Conservation (phyloP, 2,113 vertebrate species). For the Larimichthys crocea region DNA sequence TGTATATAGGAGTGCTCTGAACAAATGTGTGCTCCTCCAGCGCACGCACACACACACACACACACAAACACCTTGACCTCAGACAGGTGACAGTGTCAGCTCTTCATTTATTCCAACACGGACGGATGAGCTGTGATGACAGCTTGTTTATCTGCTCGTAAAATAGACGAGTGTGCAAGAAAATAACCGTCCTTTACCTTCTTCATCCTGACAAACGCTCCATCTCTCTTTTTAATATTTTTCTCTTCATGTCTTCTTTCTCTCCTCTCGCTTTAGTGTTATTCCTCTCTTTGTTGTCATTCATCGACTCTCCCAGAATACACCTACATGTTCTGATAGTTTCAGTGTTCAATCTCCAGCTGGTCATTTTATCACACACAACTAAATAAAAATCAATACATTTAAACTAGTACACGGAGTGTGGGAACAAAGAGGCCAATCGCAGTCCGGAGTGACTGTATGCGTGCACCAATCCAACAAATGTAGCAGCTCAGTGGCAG, state of each 20-base stretch:
- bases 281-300: neutral
- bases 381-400: neutral
- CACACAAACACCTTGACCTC: conserved; percentile 28
- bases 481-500: neutral
- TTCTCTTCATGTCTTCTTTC: neutral
- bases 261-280: neutral
- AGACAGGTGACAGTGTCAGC: conserved; percentile 10
- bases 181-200: neutral
- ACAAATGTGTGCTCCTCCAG: conserved; percentile 7
- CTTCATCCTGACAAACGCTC: neutral
- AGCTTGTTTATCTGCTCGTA: conserved; percentile 15
- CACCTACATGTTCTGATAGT: neutral
- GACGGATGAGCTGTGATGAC: conserved; percentile 41
- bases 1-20: neutral
- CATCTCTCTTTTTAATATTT: neutral
- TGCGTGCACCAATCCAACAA: neutral
- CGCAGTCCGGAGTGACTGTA: neutral
- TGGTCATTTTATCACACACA: neutral
- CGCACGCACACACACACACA: conserved; percentile 2
- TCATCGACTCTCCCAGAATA: neutral
- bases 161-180: neutral
- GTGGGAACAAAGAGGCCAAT: neutral
- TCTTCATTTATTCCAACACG: conserved; percentile 6
- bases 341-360: neutral
- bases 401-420: neutral